Evolutionary conservation across 2,888 invertebrate genomes (phyloP), one percentile per base, ranked within the genome.

Genomic region (Megamerina dolium): DNA sequence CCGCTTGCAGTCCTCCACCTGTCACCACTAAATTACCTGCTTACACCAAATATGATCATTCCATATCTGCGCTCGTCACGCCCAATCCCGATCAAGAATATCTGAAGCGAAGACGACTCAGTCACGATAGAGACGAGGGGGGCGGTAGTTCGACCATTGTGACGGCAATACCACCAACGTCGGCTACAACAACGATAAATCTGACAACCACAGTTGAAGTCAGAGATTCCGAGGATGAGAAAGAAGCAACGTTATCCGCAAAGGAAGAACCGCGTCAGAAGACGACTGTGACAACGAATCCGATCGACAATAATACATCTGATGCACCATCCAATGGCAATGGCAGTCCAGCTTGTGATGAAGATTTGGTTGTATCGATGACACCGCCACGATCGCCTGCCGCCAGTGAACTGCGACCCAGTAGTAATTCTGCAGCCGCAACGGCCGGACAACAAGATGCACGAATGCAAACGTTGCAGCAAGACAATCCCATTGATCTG

Each of bases 401-500:
- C n/a, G 43, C 38, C 8, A 44, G 40, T 9, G 21, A 26, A 14
- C 29, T 13, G 20, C 26, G 21, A 4, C 32, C 41, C 42, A 5
- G 13, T 27, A 27, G 27, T 5, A 3, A 27, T 13, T 20, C 19
- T 2, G 42, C 45, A 42, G 73, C 75, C 43, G 10, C 73, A 27
- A 70, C 75, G 55, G 61, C 73, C 5, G 70, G 6, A 36, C 27
- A 31, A 29, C 9, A 37, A 23, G 5, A 5, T 5, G 9, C 35
- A 34, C 12, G 18, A n/a, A 9, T 17, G 29, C 16, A 16, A 20
- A 9, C 10, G 16, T 74, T 37, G 40, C 39, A n/a, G 40, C 49
- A 87, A 62, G 86, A 87, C 52, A 81, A 83, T 61, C 88, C 88
- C 2, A 87, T 88, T 66, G 88, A 88, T 63, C 70, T 88, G 50